phyloP scores from a whole-genome alignment of 1,140 invertebrate species.

The Anagrus nilaparvatae region DNA sequence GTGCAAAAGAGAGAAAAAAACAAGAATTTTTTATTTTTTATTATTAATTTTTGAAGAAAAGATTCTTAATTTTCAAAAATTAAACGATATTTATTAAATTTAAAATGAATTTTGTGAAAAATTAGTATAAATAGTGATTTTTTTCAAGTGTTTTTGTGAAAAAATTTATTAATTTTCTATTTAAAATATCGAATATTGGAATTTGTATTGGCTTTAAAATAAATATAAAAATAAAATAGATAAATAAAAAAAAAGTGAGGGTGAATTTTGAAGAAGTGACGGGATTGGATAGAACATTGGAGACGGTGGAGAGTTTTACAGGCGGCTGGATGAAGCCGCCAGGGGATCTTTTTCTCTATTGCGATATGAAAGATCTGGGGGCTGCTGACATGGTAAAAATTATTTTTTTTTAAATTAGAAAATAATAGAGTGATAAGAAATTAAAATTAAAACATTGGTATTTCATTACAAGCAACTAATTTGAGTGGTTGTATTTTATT shows the following conservation, averaged over 20 bases:
- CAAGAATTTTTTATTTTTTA: too few relatives aligned
- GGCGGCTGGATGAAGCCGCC: slow-evolving; percentile 54
- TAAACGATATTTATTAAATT: too few relatives aligned
- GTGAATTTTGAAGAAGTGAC: slow-evolving; percentile 35
- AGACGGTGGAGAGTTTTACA: slow-evolving; percentile 46
- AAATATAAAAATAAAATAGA: not conserved
- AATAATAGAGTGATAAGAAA: not conserved
- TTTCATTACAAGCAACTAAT: too few relatives aligned
- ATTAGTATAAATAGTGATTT: too few relatives aligned
- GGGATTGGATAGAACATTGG: slow-evolving; percentile 35
- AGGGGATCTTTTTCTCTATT: slow-evolving; percentile 56
- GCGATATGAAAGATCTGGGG: slow-evolving; percentile 65
- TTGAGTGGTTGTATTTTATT: too few relatives aligned
- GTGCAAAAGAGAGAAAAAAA: too few relatives aligned
- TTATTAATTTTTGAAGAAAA: too few relatives aligned
- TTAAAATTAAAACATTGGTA: slow-evolving; percentile 13
- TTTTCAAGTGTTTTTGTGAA: too few relatives aligned
- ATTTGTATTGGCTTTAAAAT: not conserved
- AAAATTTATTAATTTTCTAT: too few relatives aligned
- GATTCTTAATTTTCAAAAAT: too few relatives aligned
- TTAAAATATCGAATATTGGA: not conserved
- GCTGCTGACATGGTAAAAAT: slow-evolving; percentile 58
- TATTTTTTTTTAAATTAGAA: not conserved
- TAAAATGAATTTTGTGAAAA: too few relatives aligned
- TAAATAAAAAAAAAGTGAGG: too few relatives aligned